Evolutionary conservation across 2,888 invertebrate species (phyloP).

Genomic region (Antheraea assamensis): DNA sequence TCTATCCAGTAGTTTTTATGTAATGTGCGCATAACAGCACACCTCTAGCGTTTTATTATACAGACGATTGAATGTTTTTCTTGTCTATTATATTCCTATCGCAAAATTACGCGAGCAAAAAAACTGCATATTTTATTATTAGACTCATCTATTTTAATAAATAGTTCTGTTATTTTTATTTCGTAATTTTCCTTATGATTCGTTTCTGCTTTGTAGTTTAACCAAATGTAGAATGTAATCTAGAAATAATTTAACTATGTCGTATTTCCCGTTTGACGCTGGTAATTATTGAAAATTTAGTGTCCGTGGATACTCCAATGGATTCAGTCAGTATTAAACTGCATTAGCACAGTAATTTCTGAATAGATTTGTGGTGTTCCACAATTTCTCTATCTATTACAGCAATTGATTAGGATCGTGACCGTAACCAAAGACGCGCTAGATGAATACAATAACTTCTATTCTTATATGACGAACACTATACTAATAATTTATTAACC

Average conservation of each 20-base stretch:
- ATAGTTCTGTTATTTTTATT: background rate
- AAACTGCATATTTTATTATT: background rate
- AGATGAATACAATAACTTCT: background rate
- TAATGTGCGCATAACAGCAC: too few species aligned
- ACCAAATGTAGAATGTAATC: background rate
- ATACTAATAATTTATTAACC: background rate
- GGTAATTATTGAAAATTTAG: slow-evolving; percentile 39
- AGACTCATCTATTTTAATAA: background rate
- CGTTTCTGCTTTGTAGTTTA: background rate
- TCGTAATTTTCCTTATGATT: background rate
- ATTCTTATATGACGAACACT: background rate
- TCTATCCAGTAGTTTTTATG: too few species aligned
- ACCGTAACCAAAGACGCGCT: background rate
- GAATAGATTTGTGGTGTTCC: background rate
- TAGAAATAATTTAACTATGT: background rate
- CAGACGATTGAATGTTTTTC: too few species aligned
- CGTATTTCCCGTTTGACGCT: slow-evolving; percentile 34
- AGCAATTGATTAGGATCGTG: background rate
- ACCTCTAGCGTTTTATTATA: too few species aligned
- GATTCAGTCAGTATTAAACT: slow-evolving; percentile 44
- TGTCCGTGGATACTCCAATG: slow-evolving; percentile 29
- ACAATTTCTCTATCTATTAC: background rate
- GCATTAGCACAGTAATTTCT: slow-evolving; percentile 26
- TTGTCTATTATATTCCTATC: too few species aligned
- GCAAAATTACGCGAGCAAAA: background rate